Base-by-base conservation (phyloP, 2,113 vertebrate species). In the Tylochromis polylepis region DNA sequence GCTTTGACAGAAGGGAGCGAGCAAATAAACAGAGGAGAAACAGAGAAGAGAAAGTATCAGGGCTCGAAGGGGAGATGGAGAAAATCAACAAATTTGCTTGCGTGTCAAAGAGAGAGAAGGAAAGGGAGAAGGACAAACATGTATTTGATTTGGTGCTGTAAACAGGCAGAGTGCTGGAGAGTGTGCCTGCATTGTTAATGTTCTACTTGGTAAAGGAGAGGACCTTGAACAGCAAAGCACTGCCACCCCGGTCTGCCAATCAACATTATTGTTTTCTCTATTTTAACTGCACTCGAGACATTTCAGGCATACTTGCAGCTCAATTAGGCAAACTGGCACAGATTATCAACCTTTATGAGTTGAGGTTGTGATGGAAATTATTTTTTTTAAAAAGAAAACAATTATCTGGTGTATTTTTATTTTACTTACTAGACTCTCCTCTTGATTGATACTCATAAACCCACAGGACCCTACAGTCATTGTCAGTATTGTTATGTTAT, bases 301-400 rank as follows among this genome's bases (percentile, higher is more conserved):
- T 31, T 81, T 79, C 36, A 58, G 49, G 58, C 22, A 16, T 22
- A n/a, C n/a, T 82, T 46, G 88, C 49, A 85, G 56, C 58, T 46
- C 56, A 72, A 56, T 90, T 83, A 88, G 9, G 16, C 79, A 85
- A 88, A 79, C 22, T 86, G 79, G 70, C 16, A 77, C 81, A 29
- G 41, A 75, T 49, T 27, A 27, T 27, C 11, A 27, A 27, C 56
- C 24, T 57, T 57, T 27, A 57, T 14, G 15, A 46, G 56, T 12
- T 57, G 22, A 58, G 11, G 59, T 72, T 57, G 31, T 12, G 56
- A n/a, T 75, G 20, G 22, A 24, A 43, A 65, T 51, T 2, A 60
- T 3, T 59, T 29, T 3, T 59, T 29, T 11, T 57, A 27, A 49
- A 65, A 38, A 70, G n/a, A 24, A 38, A 8, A 11, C 12, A 15